Evolutionary conservation across 2,797 vertebrate species (phyloP).

Genomic region (Malurus splendens): DNA sequence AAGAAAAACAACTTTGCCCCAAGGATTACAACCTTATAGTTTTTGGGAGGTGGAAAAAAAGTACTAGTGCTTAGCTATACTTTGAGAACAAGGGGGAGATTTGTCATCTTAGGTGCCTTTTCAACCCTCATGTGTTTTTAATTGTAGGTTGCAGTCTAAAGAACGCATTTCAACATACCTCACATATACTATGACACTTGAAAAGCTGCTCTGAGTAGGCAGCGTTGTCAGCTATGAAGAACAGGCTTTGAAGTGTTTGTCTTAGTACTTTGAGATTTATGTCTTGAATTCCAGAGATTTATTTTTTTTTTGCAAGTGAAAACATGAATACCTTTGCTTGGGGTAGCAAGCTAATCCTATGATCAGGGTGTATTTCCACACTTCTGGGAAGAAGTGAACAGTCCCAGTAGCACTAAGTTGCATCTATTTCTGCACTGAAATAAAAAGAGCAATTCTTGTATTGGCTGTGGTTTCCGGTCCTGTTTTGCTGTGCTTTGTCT

Average conservation of each 20-base stretch:
- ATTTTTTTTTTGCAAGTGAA: neutral
- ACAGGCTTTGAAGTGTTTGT: slow-evolving; percentile 29
- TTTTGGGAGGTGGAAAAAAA: neutral
- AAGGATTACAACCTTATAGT: neutral
- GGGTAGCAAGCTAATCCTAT: neutral
- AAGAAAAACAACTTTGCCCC: accelerated
- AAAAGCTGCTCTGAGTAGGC: slow-evolving; percentile 35
- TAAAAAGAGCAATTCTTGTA: neutral
- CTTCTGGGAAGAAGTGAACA: neutral
- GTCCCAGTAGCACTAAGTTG: neutral
- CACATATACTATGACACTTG: neutral
- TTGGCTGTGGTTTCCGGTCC: neutral
- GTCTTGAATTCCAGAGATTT: slow-evolving; percentile 10
- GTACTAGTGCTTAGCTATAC: neutral
- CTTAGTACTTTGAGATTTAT: slow-evolving; percentile 32
- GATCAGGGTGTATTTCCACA: neutral
- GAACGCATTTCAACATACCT: slow-evolving; percentile 27
- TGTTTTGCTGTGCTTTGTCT: neutral
- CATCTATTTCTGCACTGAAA: neutral
- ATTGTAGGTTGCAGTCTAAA: slow-evolving; percentile 20
- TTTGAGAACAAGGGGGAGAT: neutral
- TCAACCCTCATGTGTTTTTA: neutral
- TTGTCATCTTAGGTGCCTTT: neutral
- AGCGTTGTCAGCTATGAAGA: slow-evolving; percentile 7
- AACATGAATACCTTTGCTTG: neutral